Evolutionary conservation across 1,140 invertebrate species (phyloP).

Genomic region (Drosophila sulfurigaster): DNA sequence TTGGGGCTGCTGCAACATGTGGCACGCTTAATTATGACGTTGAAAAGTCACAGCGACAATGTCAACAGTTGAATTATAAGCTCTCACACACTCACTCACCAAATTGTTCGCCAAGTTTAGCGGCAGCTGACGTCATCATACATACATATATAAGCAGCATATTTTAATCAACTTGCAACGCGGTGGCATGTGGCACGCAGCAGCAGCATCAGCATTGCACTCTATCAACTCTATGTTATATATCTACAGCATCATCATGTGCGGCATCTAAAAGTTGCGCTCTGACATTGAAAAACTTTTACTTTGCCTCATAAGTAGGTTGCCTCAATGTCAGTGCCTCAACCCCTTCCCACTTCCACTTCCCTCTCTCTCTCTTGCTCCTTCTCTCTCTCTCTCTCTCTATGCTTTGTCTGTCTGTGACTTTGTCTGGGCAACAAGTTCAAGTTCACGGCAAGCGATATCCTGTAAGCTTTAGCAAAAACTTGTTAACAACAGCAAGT

Average conservation of each 20-base stretch:
- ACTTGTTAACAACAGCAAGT: background rate
- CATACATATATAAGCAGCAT: background rate
- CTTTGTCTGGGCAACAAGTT: constrained; percentile 20
- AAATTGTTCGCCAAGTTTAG: constrained; percentile 33
- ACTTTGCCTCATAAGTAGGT: constrained; percentile 56
- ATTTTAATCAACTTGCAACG: constrained; percentile 38
- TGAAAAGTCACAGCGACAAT: constrained; percentile 65
- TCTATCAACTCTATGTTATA: constrained; percentile 32
- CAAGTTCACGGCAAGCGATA: constrained; percentile 39
- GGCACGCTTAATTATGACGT: constrained; percentile 77
- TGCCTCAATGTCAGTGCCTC: constrained; percentile 19
- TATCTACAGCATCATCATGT: constrained; percentile 26
- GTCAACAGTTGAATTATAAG: constrained; percentile 63
- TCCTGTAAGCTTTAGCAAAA: constrained; percentile 25
- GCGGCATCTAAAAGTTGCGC: constrained; percentile 40
- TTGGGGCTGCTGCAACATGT: constrained; percentile 70
- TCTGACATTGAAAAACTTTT: constrained; percentile 58
- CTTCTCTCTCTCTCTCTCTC: background rate
- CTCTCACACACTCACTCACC: constrained; percentile 12
- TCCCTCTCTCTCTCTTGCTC: background rate
- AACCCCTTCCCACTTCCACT: too few species aligned
- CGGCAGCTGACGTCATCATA: constrained; percentile 40
- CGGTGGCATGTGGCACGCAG: background rate
- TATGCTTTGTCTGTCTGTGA: background rate
- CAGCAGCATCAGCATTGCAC: constrained; percentile 2